Evolutionary conservation across 2,797 vertebrate species (phyloP).

Genomic region (Notolepis coatsorum): DNA sequence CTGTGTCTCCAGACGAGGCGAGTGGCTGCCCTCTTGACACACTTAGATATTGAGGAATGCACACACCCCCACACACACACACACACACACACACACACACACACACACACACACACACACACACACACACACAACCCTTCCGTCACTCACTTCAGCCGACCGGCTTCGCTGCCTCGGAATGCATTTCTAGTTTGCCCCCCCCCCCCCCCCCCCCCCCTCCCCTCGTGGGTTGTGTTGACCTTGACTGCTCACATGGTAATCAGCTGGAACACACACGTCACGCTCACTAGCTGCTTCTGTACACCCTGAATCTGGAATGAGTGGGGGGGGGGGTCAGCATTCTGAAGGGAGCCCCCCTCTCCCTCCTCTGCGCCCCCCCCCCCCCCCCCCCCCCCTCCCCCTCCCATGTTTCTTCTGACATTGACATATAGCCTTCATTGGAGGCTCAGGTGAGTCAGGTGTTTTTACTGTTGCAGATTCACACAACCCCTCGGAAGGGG

Average conservation of each 20-base stretch:
- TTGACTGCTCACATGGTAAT: constrained; percentile 14
- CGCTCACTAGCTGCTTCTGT: not conserved
- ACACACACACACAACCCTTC: no score
- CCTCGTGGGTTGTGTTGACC: not conserved
- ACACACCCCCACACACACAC: no score
- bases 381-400: no score
- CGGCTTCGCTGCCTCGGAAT: not conserved
- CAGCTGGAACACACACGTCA: constrained; percentile 4
- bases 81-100: no score
- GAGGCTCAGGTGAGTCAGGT: constrained; percentile 3
- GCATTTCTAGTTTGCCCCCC: not conserved
- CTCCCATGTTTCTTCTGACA: not conserved
- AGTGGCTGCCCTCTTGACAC: no score
- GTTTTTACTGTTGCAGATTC: constrained; percentile 23
- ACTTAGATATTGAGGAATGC: no score
- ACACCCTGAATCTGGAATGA: not conserved
- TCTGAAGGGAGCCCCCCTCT: not conserved
- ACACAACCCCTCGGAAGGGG: no score
- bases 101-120: no score
- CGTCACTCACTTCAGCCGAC: no score
- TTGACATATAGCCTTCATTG: not conserved
- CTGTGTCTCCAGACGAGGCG: no score
- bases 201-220: not conserved
- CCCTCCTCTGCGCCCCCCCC: no score
- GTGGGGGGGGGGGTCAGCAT: not conserved